Percentiles rank a stretch among this genome's conserved stretches.
These are phyloP conservation scores for Trissoscelio sp. DNA, from an alignment of 2,888 invertebrate genomes.

Conservation along the genomic window DNA sequence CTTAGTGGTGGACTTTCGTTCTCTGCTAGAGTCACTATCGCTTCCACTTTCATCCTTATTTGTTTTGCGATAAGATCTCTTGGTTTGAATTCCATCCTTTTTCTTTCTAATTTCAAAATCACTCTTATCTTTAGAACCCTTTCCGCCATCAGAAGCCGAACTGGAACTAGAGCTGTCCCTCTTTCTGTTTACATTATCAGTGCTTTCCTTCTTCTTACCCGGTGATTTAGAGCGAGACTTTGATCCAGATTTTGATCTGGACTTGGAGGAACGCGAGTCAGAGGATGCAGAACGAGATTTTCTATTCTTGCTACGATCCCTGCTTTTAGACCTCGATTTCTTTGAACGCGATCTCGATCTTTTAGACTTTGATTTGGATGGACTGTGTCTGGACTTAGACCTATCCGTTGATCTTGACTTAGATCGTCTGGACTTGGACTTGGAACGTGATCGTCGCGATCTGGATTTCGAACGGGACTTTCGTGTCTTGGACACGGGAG, in stretches of 20 bases:
- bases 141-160: constrained; percentile 78
- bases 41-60: constrained; percentile 92
- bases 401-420: constrained; percentile 75
- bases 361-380: constrained; percentile 78
- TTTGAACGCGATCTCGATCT: constrained; percentile 80
- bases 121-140: constrained; percentile 83
- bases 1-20: constrained; percentile 83
- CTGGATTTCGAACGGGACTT: constrained; percentile 76
- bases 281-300: constrained; percentile 82
- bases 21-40: constrained; percentile 85
- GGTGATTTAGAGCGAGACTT: constrained; percentile 78
- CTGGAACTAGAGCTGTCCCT: constrained; percentile 76
- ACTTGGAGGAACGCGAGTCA: constrained; percentile 79
- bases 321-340: constrained; percentile 80
- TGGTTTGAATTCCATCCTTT: constrained; percentile 92
- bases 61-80: constrained; percentile 92
- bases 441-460: constrained; percentile 63
- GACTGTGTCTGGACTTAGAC: constrained; percentile 79
- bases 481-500: constrained; percentile 73
- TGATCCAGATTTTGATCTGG: constrained; percentile 79
- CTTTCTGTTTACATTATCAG: constrained; percentile 74
- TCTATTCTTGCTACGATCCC: constrained; percentile 81
- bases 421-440: constrained; percentile 72
- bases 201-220: constrained; percentile 77
- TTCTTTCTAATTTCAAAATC: constrained; percentile 90